phyloP scores from a whole-genome alignment of 2,113 vertebrate genomes.

The Larimichthys polyactis region DNA sequence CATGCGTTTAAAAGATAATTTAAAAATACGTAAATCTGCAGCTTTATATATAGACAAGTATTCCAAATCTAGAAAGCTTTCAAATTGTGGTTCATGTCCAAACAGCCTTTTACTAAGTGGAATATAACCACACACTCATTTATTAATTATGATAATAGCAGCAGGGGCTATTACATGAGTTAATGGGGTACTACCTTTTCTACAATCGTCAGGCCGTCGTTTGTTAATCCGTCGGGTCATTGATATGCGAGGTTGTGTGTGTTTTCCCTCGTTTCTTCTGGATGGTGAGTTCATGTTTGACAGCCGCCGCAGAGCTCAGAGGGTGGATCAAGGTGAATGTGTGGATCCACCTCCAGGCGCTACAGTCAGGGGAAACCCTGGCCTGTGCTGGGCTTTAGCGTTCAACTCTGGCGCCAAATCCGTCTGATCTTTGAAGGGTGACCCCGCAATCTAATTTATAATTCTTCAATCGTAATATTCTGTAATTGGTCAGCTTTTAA shows the following conservation, averaged over 20 bases:
- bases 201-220: too few species aligned
- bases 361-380: neutral
- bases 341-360: conserved; percentile 11
- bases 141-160: neutral
- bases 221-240: neutral
- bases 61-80: neutral
- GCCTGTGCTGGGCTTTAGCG: neutral
- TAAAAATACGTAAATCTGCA: neutral
- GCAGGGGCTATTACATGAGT: neutral
- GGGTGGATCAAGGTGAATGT: conserved; percentile 40
- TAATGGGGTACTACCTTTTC: neutral
- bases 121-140: neutral
- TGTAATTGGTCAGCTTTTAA: neutral
- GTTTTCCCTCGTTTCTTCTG: too few species aligned
- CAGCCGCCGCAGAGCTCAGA: conserved; percentile 7
- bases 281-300: conserved; percentile 45
- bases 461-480: neutral
- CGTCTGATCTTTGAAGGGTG: conserved; percentile 1
- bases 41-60: neutral
- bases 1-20: neutral
- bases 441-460: conserved; percentile 4
- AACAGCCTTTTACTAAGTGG: neutral
- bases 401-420: conserved; percentile 13
- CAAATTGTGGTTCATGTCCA: neutral
- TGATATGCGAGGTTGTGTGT: neutral